These are phyloP conservation scores for Eciton burchellii DNA, from an alignment of 1,140 invertebrate genomes.

Conservation along the genomic window DNA sequence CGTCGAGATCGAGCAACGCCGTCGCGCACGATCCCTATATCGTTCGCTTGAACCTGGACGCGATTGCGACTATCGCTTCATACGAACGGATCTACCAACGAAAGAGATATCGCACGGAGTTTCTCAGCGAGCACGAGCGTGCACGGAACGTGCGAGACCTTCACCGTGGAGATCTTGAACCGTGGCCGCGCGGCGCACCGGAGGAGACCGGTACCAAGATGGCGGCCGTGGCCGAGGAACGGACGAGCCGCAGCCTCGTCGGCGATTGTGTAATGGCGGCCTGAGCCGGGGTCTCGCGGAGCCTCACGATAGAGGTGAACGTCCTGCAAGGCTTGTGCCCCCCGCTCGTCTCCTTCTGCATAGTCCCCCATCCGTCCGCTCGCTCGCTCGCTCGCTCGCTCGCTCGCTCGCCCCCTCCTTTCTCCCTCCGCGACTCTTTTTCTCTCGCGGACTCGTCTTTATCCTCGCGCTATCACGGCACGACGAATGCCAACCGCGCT, in stretches of 20 bases:
- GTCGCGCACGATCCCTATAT: background rate
- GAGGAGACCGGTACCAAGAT: constrained; percentile 76
- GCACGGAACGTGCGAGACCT: constrained; percentile 63
- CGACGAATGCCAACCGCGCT: constrained; percentile 53
- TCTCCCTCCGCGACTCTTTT: constrained; percentile 31
- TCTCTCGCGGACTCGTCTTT: constrained; percentile 57
- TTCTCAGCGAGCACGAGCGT: constrained; percentile 30
- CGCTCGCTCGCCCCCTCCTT: background rate
- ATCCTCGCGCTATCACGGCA: constrained; percentile 40
- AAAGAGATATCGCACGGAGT: constrained; percentile 58
- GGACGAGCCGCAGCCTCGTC: constrained; percentile 62
- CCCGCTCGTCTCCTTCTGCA: constrained; percentile 49
- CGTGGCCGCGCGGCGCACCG: constrained; percentile 63
- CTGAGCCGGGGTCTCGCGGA: constrained; percentile 63
- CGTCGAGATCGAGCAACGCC: background rate
- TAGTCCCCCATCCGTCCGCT: constrained; percentile 9
- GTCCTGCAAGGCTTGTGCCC: constrained; percentile 73
- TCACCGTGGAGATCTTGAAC: constrained; percentile 76
- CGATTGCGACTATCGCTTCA: constrained; percentile 4
- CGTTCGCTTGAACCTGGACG: background rate
- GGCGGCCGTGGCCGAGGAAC: constrained; percentile 71
- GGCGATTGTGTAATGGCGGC: constrained; percentile 79
- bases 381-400: background rate
- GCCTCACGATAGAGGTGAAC: constrained; percentile 74
- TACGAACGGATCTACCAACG: constrained; percentile 46